phyloP scores from a whole-genome alignment of 2,888 invertebrate genomes.

The Mythimna loreyi region DNA sequence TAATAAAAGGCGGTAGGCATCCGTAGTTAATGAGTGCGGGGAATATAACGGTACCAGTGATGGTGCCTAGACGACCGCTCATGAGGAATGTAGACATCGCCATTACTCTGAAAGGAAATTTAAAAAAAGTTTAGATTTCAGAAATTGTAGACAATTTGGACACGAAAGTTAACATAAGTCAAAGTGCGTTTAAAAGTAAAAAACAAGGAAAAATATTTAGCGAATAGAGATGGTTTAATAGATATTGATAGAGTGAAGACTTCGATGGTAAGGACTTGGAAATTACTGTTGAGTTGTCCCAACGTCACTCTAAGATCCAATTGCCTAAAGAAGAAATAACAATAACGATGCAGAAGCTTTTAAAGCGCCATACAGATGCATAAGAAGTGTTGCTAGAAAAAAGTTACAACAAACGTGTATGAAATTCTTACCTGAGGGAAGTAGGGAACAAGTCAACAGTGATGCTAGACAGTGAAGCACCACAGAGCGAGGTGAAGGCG shows the following conservation, averaged over 20 bases:
- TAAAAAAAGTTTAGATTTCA: neutral
- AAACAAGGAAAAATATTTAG: neutral
- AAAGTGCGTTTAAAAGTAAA: neutral
- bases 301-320: neutral
- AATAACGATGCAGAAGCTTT: too few relatives aligned
- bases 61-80: constrained; percentile 93
- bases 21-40: constrained; percentile 93
- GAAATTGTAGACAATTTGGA: neutral
- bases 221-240: too few relatives aligned
- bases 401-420: neutral
- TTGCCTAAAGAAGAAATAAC: too few relatives aligned
- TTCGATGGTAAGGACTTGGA: too few relatives aligned
- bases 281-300: too few relatives aligned
- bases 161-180: neutral
- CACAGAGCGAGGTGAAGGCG: constrained; percentile 88
- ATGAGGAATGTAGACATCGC: constrained; percentile 93
- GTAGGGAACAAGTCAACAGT: constrained; percentile 93
- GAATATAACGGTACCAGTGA: constrained; percentile 93
- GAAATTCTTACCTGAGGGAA: constrained; percentile 88
- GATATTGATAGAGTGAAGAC: too few relatives aligned
- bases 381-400: too few relatives aligned
- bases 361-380: too few relatives aligned
- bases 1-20: constrained; percentile 93
- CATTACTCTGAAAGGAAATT: constrained; percentile 91
- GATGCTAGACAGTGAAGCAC: constrained; percentile 92